These are phyloP conservation scores for Podarcis raffonei DNA, from an alignment of 2,113 vertebrate species.

Conservation along the genomic window DNA sequence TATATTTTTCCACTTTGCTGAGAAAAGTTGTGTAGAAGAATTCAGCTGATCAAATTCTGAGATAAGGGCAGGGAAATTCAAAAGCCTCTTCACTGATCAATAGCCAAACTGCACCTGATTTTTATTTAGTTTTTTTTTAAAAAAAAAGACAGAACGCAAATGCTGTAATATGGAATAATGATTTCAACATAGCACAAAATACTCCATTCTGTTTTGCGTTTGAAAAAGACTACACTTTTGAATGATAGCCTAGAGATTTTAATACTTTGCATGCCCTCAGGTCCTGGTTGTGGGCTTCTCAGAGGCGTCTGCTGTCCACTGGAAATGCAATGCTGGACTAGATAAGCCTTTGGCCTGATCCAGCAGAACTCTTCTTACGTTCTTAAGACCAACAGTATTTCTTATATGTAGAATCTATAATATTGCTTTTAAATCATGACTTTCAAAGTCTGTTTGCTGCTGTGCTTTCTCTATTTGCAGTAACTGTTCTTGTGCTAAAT, in stretches of 20 bases:
- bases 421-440: conserved; percentile 33
- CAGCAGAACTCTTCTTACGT: not conserved
- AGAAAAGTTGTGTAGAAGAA: conserved; percentile 35
- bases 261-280: conserved; percentile 39
- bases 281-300: not conserved
- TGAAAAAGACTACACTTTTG: conserved; percentile 28
- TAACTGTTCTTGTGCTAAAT: conserved; percentile 42
- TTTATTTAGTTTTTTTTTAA: not conserved
- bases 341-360: not conserved
- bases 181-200: conserved; percentile 50
- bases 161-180: conserved; percentile 33
- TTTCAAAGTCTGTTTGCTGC: conserved; percentile 10
- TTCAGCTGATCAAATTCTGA: conserved; percentile 29
- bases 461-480: conserved; percentile 19
- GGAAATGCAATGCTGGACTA: not conserved
- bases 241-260: conserved; percentile 33
- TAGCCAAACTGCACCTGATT: not conserved
- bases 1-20: conserved; percentile 17
- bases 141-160: not conserved
- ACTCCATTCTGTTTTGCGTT: conserved; percentile 46
- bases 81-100: conserved; percentile 5
- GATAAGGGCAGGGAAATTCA: not conserved
- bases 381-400: conserved; percentile 18
- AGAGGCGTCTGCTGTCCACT: not conserved
- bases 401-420: conserved; percentile 20